Evolutionary conservation across 1,140 invertebrate genomes (phyloP), one percentile per base, ranked within the genome.

Genomic region (Apis cerana): DNA sequence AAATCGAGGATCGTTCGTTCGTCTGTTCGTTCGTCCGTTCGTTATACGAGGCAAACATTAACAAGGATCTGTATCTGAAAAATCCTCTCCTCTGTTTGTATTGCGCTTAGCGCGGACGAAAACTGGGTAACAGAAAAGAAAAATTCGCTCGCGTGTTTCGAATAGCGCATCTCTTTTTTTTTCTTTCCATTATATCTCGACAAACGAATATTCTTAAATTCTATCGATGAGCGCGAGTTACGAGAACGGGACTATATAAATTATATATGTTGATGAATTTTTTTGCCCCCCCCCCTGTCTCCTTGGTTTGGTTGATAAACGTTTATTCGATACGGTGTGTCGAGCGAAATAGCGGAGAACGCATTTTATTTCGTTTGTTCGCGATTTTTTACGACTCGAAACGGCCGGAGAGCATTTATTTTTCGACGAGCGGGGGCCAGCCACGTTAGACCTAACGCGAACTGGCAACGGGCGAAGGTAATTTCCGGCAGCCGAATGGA

Each of bases 401-500:
- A 61, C 13, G 33, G 19, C 17, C 43, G 54, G 10, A n/a, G 17
- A 27, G 64, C 80, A 50, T 69, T 69, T 61, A 76, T 33, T 76
- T 82, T 82, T 82, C 5, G 33, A 43, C 33, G 33, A 43, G 33
- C 33, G n/a, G 58, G 54, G n/a, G 19, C 64, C 54, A 58, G 67
- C 27, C 67, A 75, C 65, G 72, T 85, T 85, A 82, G 80, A 87
- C 21, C 75, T 72, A 82, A 87, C 82, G 58, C 61, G 83, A 62
- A 71, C 33, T 80, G 82, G 69, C 70, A 79, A 76, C 76, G 58
- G 80, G 67, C 75, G 43, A 82, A 87, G 76, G 85, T 87, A 87
- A 87, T 87, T 87, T 87, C 85, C 85, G 83, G 79, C 59, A 67
- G n/a, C 74, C 68, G 71, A 87, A 79, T 87, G 70, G 71, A 85